A percentile compares a stretch with the other conserved stretches of the same genome.
phyloP scores from a whole-genome alignment of 2,113 vertebrate genomes.

The Macquaria australasica region DNA sequence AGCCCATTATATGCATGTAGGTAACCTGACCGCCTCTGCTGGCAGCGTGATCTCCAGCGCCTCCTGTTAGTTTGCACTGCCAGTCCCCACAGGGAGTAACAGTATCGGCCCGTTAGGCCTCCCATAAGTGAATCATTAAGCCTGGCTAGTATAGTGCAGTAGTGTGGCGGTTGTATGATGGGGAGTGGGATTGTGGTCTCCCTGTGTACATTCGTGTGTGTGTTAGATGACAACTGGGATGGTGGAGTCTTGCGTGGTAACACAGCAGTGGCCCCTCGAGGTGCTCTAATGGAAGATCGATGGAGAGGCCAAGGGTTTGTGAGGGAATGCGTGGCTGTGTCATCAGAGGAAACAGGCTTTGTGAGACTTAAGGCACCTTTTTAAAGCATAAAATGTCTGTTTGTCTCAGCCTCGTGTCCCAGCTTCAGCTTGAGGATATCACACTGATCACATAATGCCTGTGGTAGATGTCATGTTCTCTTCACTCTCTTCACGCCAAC shows the following conservation, averaged over 20 bases:
- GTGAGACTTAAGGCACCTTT: conserved; percentile 55
- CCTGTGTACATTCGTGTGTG: conserved; percentile 31
- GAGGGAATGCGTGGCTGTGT: conserved; percentile 42
- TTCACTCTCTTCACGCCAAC: background rate
- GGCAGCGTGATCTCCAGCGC: conserved; percentile 65
- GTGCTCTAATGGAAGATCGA: conserved; percentile 53
- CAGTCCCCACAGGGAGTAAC: conserved; percentile 74
- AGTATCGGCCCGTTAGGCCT: conserved; percentile 66
- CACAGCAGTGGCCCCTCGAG: conserved; percentile 42
- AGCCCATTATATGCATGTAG: conserved; percentile 62
- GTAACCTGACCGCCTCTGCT: conserved; percentile 70
- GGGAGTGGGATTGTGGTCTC: conserved; percentile 58
- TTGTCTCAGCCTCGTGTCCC: conserved; percentile 1
- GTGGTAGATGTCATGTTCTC: background rate
- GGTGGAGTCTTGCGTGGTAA: conserved; percentile 25
- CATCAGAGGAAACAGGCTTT: conserved; percentile 63
- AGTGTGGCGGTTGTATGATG: conserved; percentile 56
- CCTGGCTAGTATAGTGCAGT: conserved; percentile 53
- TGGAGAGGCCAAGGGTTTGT: conserved; percentile 43
- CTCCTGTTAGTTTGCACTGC: conserved; percentile 69
- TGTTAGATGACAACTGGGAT: conserved; percentile 57
- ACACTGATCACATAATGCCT: conserved; percentile 8
- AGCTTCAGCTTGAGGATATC: conserved; percentile 4
- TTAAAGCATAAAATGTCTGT: conserved; percentile 55
- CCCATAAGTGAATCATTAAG: conserved; percentile 80